Base-by-base conservation (phyloP, 1,140 invertebrate genomes). In the Conus betulinus region DNA sequence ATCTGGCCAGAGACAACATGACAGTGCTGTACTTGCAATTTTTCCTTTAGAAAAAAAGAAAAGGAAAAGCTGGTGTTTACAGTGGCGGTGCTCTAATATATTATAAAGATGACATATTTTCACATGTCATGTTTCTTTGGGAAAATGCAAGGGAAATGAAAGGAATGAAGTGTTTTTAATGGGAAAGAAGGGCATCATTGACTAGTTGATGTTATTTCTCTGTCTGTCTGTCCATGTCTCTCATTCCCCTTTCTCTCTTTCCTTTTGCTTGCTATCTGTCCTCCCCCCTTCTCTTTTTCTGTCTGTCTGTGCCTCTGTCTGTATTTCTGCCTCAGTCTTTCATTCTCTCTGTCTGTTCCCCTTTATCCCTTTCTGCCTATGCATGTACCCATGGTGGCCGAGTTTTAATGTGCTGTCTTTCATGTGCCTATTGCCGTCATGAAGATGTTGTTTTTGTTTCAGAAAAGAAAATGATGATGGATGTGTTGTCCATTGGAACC, bases 401-500 rank as follows among this genome's bases (percentile, higher is more conserved):
- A 25, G 55, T 81, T 13, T 83, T 57, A 67, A 1, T 81, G 7
- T 81, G 25, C 7, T 51, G 20, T 8, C 25, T 81, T 51, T 51
- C n/a, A 2, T 51, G 8, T 81, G 2, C 20, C 3, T 6, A 10
- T 81, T 51, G 11, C 25, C 8, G 23, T 27, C 4, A n/a, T 0
- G 85, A 13, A 53, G 82, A 27, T 84, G 13, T 67, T 39, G 74
- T 17, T 51, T 79, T n/a, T 55, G 11, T 84, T 92, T 76, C 88
- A 94, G 94, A 79, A 89, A 89, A 84, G 79, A 88, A 25, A 82
- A 92, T 89, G 85, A 92, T 85, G 93, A n/a, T n/a, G 93, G 25
- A 90, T 93, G 85, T 94, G 93, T 74, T 94, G 94, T 92, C 89
- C 92, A 85, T 74, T 95, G 83, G 94, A 95, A 90, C 95, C 94